These are phyloP conservation scores for Danio tinwini DNA, from an alignment of 2,797 vertebrate species.

Conservation along the genomic window DNA sequence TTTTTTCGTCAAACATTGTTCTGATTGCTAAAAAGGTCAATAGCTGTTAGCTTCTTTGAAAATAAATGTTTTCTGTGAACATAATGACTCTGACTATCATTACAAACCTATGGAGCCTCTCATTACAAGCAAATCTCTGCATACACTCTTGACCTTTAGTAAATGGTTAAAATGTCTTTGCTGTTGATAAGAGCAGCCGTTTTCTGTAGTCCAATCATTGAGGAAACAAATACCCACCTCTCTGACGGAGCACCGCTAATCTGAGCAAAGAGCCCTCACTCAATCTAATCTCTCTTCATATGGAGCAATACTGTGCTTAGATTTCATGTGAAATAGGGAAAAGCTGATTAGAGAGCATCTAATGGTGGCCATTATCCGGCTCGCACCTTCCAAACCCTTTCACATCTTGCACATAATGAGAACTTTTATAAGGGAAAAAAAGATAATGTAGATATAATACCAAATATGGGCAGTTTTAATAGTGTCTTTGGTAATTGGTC, in stretches of 20 bases:
- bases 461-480: slow-evolving; percentile 9
- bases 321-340: slow-evolving; percentile 40
- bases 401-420: background rate
- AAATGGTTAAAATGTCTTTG: slow-evolving; percentile 35
- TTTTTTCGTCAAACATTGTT: slow-evolving; percentile 2
- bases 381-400: slow-evolving; percentile 6
- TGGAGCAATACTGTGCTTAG: slow-evolving; percentile 20
- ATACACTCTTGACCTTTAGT: slow-evolving; percentile 24
- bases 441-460: background rate
- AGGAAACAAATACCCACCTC: slow-evolving; percentile 52
- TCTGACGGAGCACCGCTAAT: slow-evolving; percentile 43
- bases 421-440: background rate
- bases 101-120: background rate
- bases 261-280: slow-evolving; percentile 22
- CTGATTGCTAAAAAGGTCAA: background rate
- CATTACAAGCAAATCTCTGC: slow-evolving; percentile 14
- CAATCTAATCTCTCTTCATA: slow-evolving; percentile 24
- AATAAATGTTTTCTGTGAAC: slow-evolving; percentile 1
- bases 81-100: slow-evolving; percentile 5
- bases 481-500: slow-evolving; percentile 21
- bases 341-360: slow-evolving; percentile 41
- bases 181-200: slow-evolving; percentile 43
- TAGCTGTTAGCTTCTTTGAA: slow-evolving; percentile 17
- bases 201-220: slow-evolving; percentile 47
- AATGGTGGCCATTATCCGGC: slow-evolving; percentile 16